phyloP scores from a whole-genome alignment of 1,140 invertebrate genomes.

The Elymnias hypermnestra region DNA sequence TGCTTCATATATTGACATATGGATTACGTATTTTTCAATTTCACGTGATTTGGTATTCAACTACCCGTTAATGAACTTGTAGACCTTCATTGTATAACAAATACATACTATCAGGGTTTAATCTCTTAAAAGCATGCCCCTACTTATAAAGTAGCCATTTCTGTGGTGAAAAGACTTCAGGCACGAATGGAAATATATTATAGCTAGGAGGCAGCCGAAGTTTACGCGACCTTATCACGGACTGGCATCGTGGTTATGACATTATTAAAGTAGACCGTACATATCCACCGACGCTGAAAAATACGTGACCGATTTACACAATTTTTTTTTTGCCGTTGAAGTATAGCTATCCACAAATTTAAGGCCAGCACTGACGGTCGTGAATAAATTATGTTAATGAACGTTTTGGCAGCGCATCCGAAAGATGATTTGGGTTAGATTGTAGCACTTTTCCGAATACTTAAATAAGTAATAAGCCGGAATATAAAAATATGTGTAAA shows the following conservation, averaged over 20 bases:
- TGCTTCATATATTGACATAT: too few relatives aligned
- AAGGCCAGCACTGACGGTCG: conserved; percentile 61
- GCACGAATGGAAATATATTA: neutral
- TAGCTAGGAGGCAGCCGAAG: conserved; percentile 16
- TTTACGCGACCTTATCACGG: conserved; percentile 49
- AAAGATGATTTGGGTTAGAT: conserved; percentile 37
- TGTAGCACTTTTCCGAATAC: neutral
- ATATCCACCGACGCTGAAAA: conserved; percentile 53
- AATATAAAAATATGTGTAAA: too few relatives aligned
- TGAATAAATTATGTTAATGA: conserved; percentile 74
- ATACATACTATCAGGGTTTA: too few relatives aligned
- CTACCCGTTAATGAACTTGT: too few relatives aligned
- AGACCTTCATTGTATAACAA: too few relatives aligned
- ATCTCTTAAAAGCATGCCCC: too few relatives aligned
- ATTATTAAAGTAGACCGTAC: conserved; percentile 56
- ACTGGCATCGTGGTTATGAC: conserved; percentile 46
- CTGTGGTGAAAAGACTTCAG: too few relatives aligned
- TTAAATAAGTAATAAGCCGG: neutral
- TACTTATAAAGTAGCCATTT: too few relatives aligned
- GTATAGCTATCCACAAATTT: conserved; percentile 65
- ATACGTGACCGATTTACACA: conserved; percentile 59
- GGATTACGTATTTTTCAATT: too few relatives aligned
- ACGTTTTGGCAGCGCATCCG: conserved; percentile 66
- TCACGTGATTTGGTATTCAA: too few relatives aligned
- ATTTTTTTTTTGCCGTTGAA: conserved; percentile 49